phyloP scores from a whole-genome alignment of 2,113 vertebrate species.

The Sula dactylatra region DNA sequence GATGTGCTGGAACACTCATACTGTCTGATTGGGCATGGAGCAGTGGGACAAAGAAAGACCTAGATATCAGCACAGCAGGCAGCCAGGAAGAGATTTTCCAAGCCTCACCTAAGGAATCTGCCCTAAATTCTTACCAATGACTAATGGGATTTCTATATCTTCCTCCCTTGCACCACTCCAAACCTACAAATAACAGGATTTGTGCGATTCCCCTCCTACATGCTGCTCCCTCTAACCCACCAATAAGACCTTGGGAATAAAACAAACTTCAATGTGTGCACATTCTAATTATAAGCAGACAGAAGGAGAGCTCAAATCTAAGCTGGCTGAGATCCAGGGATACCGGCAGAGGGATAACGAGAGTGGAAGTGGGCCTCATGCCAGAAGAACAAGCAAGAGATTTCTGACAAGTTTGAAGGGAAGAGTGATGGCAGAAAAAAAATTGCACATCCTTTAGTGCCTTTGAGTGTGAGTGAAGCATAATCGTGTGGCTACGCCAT shows the following conservation, averaged over 20 bases:
- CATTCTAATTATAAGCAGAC: slow-evolving; percentile 17
- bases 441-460: neutral
- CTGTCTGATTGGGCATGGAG: neutral
- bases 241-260: slow-evolving; percentile 9
- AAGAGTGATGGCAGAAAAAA: slow-evolving; percentile 26
- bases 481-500: neutral
- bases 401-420: slow-evolving; percentile 33
- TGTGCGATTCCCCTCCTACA: slow-evolving; percentile 21
- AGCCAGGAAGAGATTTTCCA: slow-evolving; percentile 12
- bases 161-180: neutral
- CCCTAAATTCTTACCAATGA: neutral
- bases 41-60: neutral
- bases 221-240: neutral
- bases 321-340: slow-evolving; percentile 43
- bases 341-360: neutral
- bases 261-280: neutral
- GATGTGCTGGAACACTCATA: neutral
- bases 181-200: slow-evolving; percentile 59
- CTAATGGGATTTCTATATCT: slow-evolving; percentile 15
- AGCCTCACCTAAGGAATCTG: neutral
- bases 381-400: neutral
- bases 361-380: neutral
- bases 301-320: slow-evolving; percentile 10
- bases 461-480: neutral
- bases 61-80: neutral